A percentile compares a stretch with the other conserved stretches of the same genome.
Conservation (phyloP, 2,797 vertebrate species). For the Pachyuromys duprasi region DNA sequence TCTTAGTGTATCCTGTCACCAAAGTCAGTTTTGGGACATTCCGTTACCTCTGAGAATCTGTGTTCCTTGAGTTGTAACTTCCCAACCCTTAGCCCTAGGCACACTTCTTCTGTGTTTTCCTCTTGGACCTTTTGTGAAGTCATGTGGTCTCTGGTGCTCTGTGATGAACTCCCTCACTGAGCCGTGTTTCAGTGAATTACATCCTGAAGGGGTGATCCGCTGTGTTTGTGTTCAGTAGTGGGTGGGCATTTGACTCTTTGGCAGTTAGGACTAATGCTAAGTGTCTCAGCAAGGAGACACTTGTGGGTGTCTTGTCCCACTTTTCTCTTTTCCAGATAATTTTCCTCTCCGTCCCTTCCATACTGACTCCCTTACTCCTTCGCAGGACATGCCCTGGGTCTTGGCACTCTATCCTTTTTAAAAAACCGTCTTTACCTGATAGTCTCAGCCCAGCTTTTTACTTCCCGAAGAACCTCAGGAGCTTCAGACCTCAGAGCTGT, state of each 20-base stretch:
- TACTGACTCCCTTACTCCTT: background rate
- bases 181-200: background rate
- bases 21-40: background rate
- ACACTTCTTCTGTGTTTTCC: background rate
- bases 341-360: background rate
- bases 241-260: background rate
- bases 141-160: background rate
- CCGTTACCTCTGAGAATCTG: background rate
- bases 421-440: background rate
- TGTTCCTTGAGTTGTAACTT: background rate
- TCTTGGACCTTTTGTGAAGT: background rate
- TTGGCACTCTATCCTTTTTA: background rate
- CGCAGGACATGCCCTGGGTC: background rate
- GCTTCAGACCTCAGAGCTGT: background rate
- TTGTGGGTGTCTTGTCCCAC: too few relatives aligned
- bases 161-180: background rate
- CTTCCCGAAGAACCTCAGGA: too few relatives aligned
- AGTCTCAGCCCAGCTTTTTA: background rate
- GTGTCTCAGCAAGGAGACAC: background rate
- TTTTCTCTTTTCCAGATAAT: background rate
- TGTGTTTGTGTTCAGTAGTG: background rate
- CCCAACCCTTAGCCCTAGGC: background rate
- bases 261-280: background rate
- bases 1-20: background rate
- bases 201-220: background rate